These are phyloP conservation scores for Xanthia icteritia DNA, from an alignment of 2,888 invertebrate genomes.

Conservation along the genomic window DNA sequence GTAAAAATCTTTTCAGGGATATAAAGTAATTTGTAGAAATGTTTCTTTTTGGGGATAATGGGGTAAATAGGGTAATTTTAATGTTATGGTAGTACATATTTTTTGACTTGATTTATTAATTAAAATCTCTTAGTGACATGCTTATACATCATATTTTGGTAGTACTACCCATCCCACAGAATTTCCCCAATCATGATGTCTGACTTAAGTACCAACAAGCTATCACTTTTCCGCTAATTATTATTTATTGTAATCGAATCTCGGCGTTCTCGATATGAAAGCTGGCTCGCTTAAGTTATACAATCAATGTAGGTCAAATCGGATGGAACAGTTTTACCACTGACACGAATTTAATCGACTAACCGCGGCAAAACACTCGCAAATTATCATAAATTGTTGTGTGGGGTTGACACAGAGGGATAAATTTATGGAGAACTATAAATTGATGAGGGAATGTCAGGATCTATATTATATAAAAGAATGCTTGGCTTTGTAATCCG, in stretches of 20 bases:
- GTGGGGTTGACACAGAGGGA: conserved; percentile 19
- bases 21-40: background rate
- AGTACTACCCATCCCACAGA: background rate
- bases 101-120: background rate
- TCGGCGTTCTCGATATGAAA: background rate
- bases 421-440: conserved; percentile 26
- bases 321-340: conserved; percentile 24
- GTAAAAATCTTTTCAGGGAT: conserved; percentile 1
- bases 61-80: background rate
- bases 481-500: no score
- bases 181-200: background rate
- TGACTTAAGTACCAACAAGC: background rate
- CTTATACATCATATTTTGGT: background rate
- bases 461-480: background rate
- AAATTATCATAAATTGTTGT: conserved; percentile 20
- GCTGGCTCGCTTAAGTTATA: background rate
- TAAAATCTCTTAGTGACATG: background rate
- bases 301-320: conserved; percentile 10
- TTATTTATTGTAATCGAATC: background rate
- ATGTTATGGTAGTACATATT: background rate
- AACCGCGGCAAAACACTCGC: background rate
- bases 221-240: background rate
- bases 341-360: conserved; percentile 3
- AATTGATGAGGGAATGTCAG: background rate
- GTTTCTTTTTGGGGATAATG: background rate